Base-by-base conservation (phyloP, 2,888 invertebrate genomes). In the Phasia obesa region DNA sequence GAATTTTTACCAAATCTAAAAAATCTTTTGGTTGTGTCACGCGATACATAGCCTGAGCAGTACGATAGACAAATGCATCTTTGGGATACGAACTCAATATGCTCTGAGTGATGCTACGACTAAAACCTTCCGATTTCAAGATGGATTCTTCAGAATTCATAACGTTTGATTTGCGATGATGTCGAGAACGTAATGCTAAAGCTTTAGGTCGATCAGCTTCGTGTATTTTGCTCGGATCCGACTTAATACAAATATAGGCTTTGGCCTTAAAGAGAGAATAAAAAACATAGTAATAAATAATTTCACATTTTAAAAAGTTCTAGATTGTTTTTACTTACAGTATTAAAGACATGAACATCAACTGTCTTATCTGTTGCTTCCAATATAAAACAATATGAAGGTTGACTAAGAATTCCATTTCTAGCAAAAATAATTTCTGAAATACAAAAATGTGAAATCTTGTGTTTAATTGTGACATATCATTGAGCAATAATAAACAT, bases 281-380 rank as follows among this genome's bases (percentile, higher is more conserved):
- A 65, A n/a, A 65, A 55, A n/a, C 21, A 25, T 17, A 47, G 17
- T 17, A 5, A n/a, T 47, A 17, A 17, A 44, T 2, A 44, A 17
- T 17, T 4, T 4, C 1, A 35, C 2, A 17, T 7, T 7, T 19
- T 19, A 7, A 47, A 7, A 17, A 47, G 13, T 15, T 42, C n/a
- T 31, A 11, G 35, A 35, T 47, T 57, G 38, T 31, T 17, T 42
- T 4, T 5, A 84, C 86, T 86, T 84, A 87, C 88, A 6, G 87
- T 85, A 47, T 86, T 86, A 5, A 75, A 44, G 5, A 85, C 85
- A 44, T 81, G 85, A 2, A 65, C 80, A 73, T 91, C 87, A 19
- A 93, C 88, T 15, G 93, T 91, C 81, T 91, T 91, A 86, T 94
- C 94, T 23, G 90, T 92, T 5, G 93, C 92, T 86, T 92, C 92